A percentile compares a stretch with the other conserved stretches of the same genome.
These are phyloP conservation scores for Mya arenaria DNA, from an alignment of 1,140 invertebrate genomes.

Conservation along the genomic window DNA sequence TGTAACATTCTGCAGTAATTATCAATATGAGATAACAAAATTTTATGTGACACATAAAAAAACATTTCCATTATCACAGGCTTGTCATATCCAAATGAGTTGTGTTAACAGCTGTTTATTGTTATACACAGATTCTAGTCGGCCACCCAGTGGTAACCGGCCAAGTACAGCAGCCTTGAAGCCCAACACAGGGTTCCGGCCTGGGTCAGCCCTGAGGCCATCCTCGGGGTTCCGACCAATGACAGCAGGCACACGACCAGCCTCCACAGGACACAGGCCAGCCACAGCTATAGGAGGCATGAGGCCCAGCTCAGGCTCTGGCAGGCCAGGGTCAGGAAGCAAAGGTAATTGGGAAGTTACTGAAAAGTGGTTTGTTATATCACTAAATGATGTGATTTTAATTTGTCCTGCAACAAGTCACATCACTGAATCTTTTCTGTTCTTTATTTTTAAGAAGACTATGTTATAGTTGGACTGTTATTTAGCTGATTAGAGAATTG, in stretches of 20 bases:
- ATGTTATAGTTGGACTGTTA: no score
- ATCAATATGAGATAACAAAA: no score
- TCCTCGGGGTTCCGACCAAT: slow-evolving; percentile 73
- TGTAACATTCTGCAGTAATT: no score
- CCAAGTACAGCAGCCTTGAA: slow-evolving; percentile 68
- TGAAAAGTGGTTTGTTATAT: no score
- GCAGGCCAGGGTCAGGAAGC: slow-evolving; percentile 50
- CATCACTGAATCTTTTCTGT: no score
- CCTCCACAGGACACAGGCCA: slow-evolving; percentile 65
- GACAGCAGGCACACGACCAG: slow-evolving; percentile 58
- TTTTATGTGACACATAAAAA: no score
- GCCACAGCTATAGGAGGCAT: slow-evolving; percentile 48
- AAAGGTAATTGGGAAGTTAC: no score
- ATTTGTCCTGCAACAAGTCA: no score
- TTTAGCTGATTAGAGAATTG: no score
- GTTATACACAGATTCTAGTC: slow-evolving; percentile 40
- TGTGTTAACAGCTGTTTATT: neutral
- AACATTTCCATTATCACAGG: neutral
- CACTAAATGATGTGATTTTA: no score
- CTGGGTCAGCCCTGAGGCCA: slow-evolving; percentile 75
- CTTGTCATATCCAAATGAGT: neutral
- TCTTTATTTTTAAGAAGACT: no score
- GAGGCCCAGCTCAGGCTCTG: slow-evolving; percentile 57
- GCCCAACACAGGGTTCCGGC: slow-evolving; percentile 73
- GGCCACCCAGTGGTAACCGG: slow-evolving; percentile 56